Evolutionary conservation across 2,797 vertebrate genomes (phyloP).

Genomic region (Pelochelys cantorii): DNA sequence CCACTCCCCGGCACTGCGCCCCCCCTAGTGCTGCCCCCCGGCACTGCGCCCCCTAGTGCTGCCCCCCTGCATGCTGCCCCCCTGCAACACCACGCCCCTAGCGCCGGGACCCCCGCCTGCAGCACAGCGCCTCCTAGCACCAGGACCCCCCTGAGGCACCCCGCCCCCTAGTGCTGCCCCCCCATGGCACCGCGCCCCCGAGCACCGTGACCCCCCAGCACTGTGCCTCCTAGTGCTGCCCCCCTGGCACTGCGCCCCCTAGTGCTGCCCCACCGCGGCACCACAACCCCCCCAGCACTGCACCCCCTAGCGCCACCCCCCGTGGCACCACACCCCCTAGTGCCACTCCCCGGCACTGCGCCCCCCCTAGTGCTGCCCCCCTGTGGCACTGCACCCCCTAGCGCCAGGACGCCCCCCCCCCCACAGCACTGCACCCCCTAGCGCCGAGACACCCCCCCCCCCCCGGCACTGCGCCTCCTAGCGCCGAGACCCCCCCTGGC

Average conservation of each 20-base stretch:
- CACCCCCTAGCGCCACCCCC: neutral
- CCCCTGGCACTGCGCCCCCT: too few species aligned
- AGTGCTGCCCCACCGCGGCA: too few species aligned
- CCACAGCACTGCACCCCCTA: too few species aligned
- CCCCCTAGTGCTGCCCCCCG: neutral
- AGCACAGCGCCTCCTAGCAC: neutral
- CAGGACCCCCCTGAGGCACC: neutral
- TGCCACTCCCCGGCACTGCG: too few species aligned
- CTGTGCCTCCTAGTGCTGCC: neutral
- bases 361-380: neutral
- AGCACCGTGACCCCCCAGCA: neutral
- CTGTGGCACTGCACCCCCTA: too few species aligned
- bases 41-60: neutral
- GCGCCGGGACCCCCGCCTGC: too few species aligned
- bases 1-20: neutral
- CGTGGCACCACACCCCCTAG: neutral
- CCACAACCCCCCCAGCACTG: neutral
- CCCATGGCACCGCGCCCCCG: neutral
- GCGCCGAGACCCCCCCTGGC: too few species aligned
- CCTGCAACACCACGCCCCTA: too few species aligned
- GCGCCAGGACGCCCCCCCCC: too few species aligned
- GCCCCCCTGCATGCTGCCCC: neutral
- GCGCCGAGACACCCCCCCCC: too few species aligned
- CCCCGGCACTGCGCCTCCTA: too few species aligned
- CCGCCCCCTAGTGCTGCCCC: neutral